These are phyloP conservation scores for Teleopsis dalmanni DNA, from an alignment of 1,140 invertebrate species.

Conservation along the genomic window DNA sequence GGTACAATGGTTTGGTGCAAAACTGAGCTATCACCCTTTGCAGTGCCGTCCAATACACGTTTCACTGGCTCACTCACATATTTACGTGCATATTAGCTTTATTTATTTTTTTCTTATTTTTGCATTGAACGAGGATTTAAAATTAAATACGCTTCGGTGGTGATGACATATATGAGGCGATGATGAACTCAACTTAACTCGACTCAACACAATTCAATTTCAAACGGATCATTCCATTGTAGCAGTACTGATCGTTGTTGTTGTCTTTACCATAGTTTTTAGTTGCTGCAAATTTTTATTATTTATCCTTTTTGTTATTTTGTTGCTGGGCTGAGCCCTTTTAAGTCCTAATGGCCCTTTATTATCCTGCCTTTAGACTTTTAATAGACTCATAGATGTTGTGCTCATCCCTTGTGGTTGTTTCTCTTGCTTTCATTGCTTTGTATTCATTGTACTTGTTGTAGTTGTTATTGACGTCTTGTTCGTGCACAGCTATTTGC, in stretches of 20 bases:
- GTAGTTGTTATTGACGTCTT: not conserved
- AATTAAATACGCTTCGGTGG: constrained; percentile 42
- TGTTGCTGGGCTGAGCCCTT: constrained; percentile 35
- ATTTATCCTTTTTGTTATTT: too few relatives aligned
- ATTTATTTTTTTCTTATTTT: not conserved
- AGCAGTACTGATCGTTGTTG: too few relatives aligned
- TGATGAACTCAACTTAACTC: constrained; percentile 6
- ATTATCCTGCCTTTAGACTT: constrained; percentile 45
- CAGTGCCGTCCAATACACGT: too few relatives aligned
- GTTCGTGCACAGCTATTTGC: not conserved
- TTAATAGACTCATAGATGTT: constrained; percentile 34
- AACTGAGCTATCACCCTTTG: too few relatives aligned
- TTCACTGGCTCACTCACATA: too few relatives aligned
- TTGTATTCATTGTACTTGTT: constrained; percentile 8
- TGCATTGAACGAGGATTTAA: constrained; percentile 30
- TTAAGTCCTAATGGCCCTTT: constrained; percentile 44
- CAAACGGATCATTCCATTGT: not conserved
- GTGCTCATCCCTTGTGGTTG: constrained; percentile 4
- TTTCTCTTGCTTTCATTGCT: not conserved
- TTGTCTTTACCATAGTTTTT: too few relatives aligned
- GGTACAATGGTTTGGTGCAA: too few relatives aligned
- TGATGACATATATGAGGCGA: constrained; percentile 20
- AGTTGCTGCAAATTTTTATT: too few relatives aligned
- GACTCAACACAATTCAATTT: not conserved
- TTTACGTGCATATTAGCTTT: too few relatives aligned